Evolutionary conservation across 2,113 vertebrate genomes (phyloP).

Genomic region (Isichthys henryi): DNA sequence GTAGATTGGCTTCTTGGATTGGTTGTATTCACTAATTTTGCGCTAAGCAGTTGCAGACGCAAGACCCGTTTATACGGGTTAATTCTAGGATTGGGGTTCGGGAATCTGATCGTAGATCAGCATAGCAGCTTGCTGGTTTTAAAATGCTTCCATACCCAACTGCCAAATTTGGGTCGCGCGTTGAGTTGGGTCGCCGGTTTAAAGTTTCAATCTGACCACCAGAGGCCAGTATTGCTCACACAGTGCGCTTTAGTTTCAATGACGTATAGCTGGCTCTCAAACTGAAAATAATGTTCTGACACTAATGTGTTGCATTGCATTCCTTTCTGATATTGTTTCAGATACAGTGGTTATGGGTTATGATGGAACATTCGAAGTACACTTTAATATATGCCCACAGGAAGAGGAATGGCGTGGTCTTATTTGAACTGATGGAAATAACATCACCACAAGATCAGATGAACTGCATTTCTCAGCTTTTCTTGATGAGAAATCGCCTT

Average conservation of each 20-base stretch:
- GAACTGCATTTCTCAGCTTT: neutral
- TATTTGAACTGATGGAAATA: neutral
- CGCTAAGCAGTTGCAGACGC: no score
- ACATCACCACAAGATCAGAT: neutral
- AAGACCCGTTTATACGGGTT: no score
- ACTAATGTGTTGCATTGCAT: neutral
- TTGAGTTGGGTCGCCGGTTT: neutral
- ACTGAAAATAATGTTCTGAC: neutral
- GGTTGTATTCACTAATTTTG: no score
- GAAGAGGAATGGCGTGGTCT: neutral
- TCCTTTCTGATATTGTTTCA: neutral
- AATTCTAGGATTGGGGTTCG: no score
- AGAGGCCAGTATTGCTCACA: slow-evolving; percentile 4
- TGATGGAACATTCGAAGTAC: neutral
- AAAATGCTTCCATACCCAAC: no score
- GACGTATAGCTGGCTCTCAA: neutral
- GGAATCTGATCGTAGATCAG: no score
- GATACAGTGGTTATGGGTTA: neutral
- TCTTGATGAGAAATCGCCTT: neutral
- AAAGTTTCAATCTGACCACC: neutral
- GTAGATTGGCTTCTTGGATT: no score
- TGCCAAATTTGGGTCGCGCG: no score
- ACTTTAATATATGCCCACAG: neutral
- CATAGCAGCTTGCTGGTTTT: no score
- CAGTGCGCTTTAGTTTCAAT: neutral